phyloP scores from a whole-genome alignment of 2,888 invertebrate species.

The Megalurothrips usitatus region DNA sequence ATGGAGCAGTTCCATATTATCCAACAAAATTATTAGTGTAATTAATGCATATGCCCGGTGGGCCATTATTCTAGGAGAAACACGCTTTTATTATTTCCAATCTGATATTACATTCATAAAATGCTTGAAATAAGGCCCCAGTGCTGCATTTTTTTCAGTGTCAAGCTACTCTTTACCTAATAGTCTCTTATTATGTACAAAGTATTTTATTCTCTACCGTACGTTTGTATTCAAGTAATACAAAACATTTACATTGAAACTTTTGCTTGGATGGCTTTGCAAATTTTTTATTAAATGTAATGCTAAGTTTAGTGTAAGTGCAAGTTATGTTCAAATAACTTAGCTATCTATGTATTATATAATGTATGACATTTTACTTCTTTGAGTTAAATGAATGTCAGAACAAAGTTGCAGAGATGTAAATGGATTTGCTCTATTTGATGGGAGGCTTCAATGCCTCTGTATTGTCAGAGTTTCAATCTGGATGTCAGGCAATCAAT shows the following conservation, averaged over 20 bases:
- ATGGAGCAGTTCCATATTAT: slow-evolving; percentile 20
- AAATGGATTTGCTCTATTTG: slow-evolving; percentile 25
- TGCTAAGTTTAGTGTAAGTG: slow-evolving; percentile 18
- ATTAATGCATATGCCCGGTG: slow-evolving; percentile 2
- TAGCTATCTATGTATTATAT: slow-evolving; percentile 27
- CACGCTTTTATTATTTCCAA: slow-evolving; percentile 11
- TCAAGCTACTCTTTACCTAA: slow-evolving; percentile 20
- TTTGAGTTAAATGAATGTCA: slow-evolving; percentile 15
- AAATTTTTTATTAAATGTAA: slow-evolving; percentile 24
- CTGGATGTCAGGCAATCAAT: slow-evolving; percentile 19
- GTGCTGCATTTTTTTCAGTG: slow-evolving; percentile 22
- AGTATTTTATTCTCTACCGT: slow-evolving; percentile 21
- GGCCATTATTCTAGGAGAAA: background rate
- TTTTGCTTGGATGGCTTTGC: background rate
- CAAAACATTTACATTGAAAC: background rate
- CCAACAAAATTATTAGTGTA: slow-evolving; percentile 14
- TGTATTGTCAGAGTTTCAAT: background rate
- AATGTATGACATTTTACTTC: slow-evolving; percentile 6
- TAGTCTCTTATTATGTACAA: slow-evolving; percentile 23
- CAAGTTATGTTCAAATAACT: slow-evolving; percentile 25
- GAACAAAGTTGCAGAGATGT: background rate
- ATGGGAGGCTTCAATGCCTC: background rate
- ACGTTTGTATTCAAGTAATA: slow-evolving; percentile 17
- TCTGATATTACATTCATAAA: slow-evolving; percentile 4
- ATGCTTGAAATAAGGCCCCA: slow-evolving; percentile 9